Conservation (phyloP, 1,140 invertebrate genomes). For the Lasaia peninsularis region DNA sequence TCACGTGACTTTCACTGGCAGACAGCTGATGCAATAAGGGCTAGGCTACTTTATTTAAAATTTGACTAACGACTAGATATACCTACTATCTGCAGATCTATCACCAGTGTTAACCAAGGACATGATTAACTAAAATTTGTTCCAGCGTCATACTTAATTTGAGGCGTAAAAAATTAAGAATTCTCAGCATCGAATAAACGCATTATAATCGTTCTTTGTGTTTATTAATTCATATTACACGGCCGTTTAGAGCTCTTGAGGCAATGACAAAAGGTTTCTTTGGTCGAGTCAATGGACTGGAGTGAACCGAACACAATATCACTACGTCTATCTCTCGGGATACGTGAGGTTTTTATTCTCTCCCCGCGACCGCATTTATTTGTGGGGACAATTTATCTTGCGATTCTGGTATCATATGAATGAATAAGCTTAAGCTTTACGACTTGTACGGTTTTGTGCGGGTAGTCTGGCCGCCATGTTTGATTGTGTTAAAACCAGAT, state of each 20-base stretch:
- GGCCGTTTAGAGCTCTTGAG: constrained; percentile 62
- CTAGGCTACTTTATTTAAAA: no score
- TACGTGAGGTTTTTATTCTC: constrained; percentile 59
- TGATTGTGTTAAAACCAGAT: not conserved
- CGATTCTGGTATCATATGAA: constrained; percentile 60
- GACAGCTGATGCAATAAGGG: no score
- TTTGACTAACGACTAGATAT: no score
- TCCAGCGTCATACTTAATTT: constrained; percentile 46
- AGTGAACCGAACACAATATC: constrained; percentile 67
- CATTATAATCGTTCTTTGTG: constrained; percentile 67
- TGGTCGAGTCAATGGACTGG: constrained; percentile 59
- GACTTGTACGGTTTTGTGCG: not conserved
- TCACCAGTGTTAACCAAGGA: not conserved
- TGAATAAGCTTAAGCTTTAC: constrained; percentile 47
- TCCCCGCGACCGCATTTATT: constrained; percentile 55
- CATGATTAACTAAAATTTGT: constrained; percentile 57
- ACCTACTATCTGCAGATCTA: no score
- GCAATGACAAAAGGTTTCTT: constrained; percentile 59
- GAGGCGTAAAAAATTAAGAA: constrained; percentile 48
- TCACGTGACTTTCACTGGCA: no score
- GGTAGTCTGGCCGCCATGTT: not conserved
- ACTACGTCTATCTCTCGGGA: constrained; percentile 56
- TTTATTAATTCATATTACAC: constrained; percentile 77
- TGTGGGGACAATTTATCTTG: constrained; percentile 68
- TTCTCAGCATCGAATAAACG: constrained; percentile 63